Evolutionary conservation across 2,888 invertebrate species (phyloP).

Genomic region (Sceliomorpha sp.): DNA sequence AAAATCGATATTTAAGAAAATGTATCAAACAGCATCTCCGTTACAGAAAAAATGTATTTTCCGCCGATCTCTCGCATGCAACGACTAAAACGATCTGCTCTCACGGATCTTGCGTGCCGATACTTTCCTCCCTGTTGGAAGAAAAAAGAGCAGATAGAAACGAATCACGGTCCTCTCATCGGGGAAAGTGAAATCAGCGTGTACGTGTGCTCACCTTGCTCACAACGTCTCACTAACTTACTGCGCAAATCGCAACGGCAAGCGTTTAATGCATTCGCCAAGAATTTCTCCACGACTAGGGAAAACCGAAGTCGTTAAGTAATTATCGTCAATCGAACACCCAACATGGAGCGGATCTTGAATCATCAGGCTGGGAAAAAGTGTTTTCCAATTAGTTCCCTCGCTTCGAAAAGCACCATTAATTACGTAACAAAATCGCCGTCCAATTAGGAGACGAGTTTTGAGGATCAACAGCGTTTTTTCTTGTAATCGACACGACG

Average conservation of each 20-base stretch:
- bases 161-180: conserved; percentile 64
- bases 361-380: conserved; percentile 30
- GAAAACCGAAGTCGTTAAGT: conserved; percentile 36
- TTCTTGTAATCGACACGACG: no score
- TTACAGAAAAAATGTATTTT: no score
- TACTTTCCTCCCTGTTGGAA: conserved; percentile 39
- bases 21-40: no score
- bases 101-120: conserved; percentile 27
- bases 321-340: conserved; percentile 27
- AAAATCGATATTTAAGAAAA: no score
- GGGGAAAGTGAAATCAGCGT: conserved; percentile 75
- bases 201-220: conserved; percentile 65
- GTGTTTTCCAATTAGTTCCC: conserved; percentile 23
- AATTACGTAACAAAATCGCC: conserved; percentile 35
- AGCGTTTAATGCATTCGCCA: conserved; percentile 50
- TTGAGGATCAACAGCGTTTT: no score
- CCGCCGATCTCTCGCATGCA: conserved; percentile 11
- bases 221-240: conserved; percentile 57
- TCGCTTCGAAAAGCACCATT: conserved; percentile 17
- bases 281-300: conserved; percentile 36
- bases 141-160: conserved; percentile 60
- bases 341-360: conserved; percentile 34
- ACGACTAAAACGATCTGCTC: conserved; percentile 27
- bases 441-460: conserved; percentile 8
- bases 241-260: conserved; percentile 61